These are phyloP conservation scores for Dermatophagoides farinae DNA, from an alignment of 1,140 invertebrate species.

Conservation along the genomic window DNA sequence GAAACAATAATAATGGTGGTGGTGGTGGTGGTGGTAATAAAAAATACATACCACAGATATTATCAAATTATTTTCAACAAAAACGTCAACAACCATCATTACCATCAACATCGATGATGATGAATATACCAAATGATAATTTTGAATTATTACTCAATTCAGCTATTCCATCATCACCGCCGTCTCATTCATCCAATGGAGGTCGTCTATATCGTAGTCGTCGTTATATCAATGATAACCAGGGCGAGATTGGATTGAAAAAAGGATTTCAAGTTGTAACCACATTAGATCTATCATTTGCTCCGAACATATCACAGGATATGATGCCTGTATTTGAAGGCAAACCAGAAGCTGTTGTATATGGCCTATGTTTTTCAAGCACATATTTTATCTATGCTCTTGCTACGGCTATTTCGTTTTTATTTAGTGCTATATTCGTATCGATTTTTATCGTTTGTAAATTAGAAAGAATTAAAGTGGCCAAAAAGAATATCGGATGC, in stretches of 20 bases:
- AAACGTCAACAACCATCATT: neutral
- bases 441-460: constrained; percentile 10
- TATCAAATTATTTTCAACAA: neutral
- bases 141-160: constrained; percentile 6
- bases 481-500: too few species aligned
- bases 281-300: constrained; percentile 73
- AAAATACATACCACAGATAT: neutral
- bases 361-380: constrained; percentile 71
- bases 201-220: constrained; percentile 29
- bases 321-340: constrained; percentile 43
- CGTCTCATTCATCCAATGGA: too few species aligned
- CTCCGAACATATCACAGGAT: constrained; percentile 48
- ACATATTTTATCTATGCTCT: constrained; percentile 57
- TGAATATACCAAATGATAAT: constrained; percentile 1
- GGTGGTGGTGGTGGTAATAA: too few species aligned
- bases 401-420: neutral
- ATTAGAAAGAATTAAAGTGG: neutral
- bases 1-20: neutral
- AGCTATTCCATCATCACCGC: neutral
- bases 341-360: constrained; percentile 55
- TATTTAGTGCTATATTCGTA: constrained; percentile 1
- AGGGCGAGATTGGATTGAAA: constrained; percentile 54
- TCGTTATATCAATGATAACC: constrained; percentile 32
- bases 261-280: constrained; percentile 68
- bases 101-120: too few species aligned